Evolutionary conservation across 2,797 vertebrate genomes (phyloP).

Genomic region (Dendrocincla tyrannina): DNA sequence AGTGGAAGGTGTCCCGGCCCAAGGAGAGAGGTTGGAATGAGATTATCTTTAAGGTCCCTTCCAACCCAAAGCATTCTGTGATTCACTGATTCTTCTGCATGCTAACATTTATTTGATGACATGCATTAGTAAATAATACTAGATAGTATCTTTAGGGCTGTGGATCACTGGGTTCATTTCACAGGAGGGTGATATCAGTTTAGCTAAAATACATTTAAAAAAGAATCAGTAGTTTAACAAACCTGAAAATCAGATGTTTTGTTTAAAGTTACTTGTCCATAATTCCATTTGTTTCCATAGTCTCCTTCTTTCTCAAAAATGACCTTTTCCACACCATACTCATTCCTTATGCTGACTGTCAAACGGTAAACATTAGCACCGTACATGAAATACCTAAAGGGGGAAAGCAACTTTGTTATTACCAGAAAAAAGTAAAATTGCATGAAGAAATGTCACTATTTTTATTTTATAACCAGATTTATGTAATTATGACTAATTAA

Average conservation of each 20-base stretch:
- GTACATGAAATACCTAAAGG: slow-evolving; percentile 91
- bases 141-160: neutral
- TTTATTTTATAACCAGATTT: neutral
- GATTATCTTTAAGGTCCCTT: neutral
- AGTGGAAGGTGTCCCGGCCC: neutral
- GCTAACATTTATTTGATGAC: neutral
- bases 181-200: neutral
- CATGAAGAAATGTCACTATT: neutral
- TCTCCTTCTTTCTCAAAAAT: slow-evolving; percentile 87
- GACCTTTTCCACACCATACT: slow-evolving; percentile 1
- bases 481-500: neutral
- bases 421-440: neutral
- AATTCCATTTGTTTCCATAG: slow-evolving; percentile 90
- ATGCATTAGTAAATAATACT: neutral
- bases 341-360: slow-evolving; percentile 68
- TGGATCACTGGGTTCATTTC: neutral
- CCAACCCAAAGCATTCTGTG: neutral
- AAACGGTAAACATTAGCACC: slow-evolving; percentile 79
- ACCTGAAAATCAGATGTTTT: slow-evolving; percentile 79
- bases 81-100: neutral
- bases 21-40: neutral
- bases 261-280: slow-evolving; percentile 87
- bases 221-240: neutral
- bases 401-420: neutral
- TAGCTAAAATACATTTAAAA: neutral